Evolutionary conservation across 2,888 invertebrate genomes (phyloP).

Genomic region (Harmothoe impar): DNA sequence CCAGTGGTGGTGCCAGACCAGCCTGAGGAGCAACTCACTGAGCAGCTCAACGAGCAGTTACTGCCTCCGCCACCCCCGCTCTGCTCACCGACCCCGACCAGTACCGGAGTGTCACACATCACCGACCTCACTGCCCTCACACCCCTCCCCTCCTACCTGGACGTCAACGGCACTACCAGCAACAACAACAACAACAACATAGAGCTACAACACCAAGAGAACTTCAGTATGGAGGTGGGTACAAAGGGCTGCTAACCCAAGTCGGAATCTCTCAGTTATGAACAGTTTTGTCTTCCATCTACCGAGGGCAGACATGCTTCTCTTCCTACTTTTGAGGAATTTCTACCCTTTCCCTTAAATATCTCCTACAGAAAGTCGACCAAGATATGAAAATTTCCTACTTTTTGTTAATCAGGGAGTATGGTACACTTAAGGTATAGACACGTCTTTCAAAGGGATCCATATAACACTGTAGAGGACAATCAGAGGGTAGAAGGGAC

Average conservation of each 20-base stretch:
- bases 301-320: neutral
- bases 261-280: neutral
- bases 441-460: no score
- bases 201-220: neutral
- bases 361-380: neutral
- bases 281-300: neutral
- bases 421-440: no score
- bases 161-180: neutral
- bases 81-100: neutral
- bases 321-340: neutral
- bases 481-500: no score
- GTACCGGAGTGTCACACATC: neutral
- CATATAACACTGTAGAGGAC: no score
- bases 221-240: slow-evolving; percentile 9
- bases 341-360: neutral
- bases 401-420: neutral
- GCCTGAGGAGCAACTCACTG: neutral
- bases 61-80: neutral
- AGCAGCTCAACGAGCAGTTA: neutral
- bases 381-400: neutral
- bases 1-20: neutral
- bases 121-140: slow-evolving; percentile 15
- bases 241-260: neutral
- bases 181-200: neutral
- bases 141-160: neutral